Evolutionary conservation across 2,113 vertebrate genomes (phyloP).

Genomic region (Arenaria interpres): DNA sequence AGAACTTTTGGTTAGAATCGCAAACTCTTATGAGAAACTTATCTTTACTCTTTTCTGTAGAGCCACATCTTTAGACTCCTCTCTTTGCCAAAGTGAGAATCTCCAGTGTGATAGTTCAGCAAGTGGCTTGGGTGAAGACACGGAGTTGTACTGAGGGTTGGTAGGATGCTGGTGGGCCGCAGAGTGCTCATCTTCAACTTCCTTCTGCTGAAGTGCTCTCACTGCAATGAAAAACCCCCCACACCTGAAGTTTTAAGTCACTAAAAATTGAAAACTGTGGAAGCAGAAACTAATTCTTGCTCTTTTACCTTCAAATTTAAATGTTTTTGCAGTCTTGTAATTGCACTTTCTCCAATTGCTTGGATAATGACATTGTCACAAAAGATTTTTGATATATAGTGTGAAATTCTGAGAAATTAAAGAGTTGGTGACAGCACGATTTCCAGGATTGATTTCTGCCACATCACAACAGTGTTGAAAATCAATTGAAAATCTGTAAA

Average conservation of each 20-base stretch:
- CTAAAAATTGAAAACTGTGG: background rate
- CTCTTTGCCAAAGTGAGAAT: background rate
- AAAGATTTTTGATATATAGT: background rate
- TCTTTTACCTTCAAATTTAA: background rate
- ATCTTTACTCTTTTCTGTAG: background rate
- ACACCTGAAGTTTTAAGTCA: background rate
- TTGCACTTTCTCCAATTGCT: background rate
- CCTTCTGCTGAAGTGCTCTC: background rate
- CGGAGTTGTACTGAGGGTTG: background rate
- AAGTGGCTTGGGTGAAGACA: background rate
- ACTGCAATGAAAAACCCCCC: background rate
- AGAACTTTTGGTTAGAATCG: background rate
- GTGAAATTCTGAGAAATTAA: slow-evolving; percentile 2
- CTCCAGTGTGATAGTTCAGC: background rate
- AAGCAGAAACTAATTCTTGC: background rate
- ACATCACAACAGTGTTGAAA: background rate
- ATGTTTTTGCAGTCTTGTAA: background rate
- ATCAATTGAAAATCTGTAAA: background rate
- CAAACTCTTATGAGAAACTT: background rate
- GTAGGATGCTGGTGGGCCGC: background rate
- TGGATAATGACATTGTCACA: background rate
- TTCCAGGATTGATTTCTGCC: slow-evolving; percentile 17
- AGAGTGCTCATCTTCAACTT: background rate
- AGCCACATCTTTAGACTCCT: background rate
- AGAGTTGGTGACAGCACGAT: background rate